Conservation (phyloP, 2,888 invertebrate species). For the Caenorhabditis sp. region DNA sequence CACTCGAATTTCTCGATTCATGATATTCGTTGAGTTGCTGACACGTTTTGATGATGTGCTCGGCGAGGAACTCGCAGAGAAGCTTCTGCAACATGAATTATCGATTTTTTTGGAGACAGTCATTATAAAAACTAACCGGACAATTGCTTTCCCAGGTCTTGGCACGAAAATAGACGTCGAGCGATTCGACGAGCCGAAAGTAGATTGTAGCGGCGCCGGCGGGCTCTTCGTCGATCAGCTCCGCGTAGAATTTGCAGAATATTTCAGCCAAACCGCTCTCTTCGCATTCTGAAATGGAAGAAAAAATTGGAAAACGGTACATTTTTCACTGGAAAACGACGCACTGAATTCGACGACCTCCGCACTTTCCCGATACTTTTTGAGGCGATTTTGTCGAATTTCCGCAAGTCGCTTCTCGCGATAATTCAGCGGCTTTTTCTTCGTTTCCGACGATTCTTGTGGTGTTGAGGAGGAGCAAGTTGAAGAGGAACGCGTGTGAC, state of each 20-base stretch:
- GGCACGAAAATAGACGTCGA: conserved; percentile 48
- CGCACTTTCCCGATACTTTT: conserved; percentile 41
- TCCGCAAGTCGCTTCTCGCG: conserved; percentile 39
- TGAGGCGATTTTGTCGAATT: conserved; percentile 29
- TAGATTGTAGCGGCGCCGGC: conserved; percentile 10
- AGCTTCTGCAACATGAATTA: conserved; percentile 24
- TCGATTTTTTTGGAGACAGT: neutral
- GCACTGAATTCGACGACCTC: conserved; percentile 46
- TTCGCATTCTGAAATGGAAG: conserved; percentile 41
- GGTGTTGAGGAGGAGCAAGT: conserved; percentile 22
- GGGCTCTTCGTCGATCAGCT: conserved; percentile 24
- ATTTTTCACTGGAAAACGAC: conserved; percentile 5
- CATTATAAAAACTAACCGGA: conserved; percentile 20
- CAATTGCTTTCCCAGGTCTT: conserved; percentile 57
- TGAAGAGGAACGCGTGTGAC: conserved; percentile 23
- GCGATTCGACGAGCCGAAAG: conserved; percentile 41
- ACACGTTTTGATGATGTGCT: conserved; percentile 34
- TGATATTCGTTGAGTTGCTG: conserved; percentile 43
- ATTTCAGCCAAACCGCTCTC: conserved; percentile 22
- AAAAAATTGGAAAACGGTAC: neutral
- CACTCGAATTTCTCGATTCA: conserved; percentile 17
- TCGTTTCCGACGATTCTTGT: neutral
- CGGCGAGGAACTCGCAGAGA: conserved; percentile 27
- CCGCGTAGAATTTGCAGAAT: conserved; percentile 22
- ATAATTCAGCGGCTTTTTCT: conserved; percentile 42